Conservation (phyloP, 2,888 invertebrate species). For the Athripsodes cinereus region DNA sequence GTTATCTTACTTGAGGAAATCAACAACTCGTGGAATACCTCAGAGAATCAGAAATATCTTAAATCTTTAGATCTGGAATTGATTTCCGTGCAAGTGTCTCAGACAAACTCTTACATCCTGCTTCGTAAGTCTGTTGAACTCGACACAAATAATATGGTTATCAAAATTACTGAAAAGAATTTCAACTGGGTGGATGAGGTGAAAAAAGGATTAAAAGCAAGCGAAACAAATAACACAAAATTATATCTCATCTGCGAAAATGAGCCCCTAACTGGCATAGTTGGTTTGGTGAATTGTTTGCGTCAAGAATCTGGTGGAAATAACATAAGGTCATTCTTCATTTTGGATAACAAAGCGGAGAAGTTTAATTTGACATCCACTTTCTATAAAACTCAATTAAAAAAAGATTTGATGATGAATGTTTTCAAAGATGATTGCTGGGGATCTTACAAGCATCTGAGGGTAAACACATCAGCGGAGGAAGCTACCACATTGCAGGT, state of each 20-base stretch:
- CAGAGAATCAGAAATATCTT: slow-evolving; percentile 38
- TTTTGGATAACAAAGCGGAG: slow-evolving; percentile 57
- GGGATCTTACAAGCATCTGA: slow-evolving; percentile 84
- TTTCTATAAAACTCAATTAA: slow-evolving; percentile 58
- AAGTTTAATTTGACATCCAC: slow-evolving; percentile 53
- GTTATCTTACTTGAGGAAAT: slow-evolving; percentile 71
- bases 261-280: slow-evolving; percentile 65
- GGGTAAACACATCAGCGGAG: slow-evolving; percentile 40
- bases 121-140: slow-evolving; percentile 50
- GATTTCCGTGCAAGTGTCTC: slow-evolving; percentile 58
- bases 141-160: slow-evolving; percentile 44
- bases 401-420: slow-evolving; percentile 79
- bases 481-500: slow-evolving; percentile 38
- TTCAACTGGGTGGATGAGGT: slow-evolving; percentile 78
- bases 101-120: slow-evolving; percentile 59
- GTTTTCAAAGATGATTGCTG: slow-evolving; percentile 74
- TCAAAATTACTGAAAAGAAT: slow-evolving; percentile 62
- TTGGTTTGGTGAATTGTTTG: slow-evolving; percentile 88
- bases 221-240: slow-evolving; percentile 53
- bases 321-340: slow-evolving; percentile 65
- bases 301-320: slow-evolving; percentile 80
- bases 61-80: slow-evolving; percentile 45
- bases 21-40: slow-evolving; percentile 39
- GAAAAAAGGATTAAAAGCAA: slow-evolving; percentile 66
- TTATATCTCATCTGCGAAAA: slow-evolving; percentile 66